Evolutionary conservation across 1,140 invertebrate species (phyloP).

Genomic region (Asbolus verrucosus): DNA sequence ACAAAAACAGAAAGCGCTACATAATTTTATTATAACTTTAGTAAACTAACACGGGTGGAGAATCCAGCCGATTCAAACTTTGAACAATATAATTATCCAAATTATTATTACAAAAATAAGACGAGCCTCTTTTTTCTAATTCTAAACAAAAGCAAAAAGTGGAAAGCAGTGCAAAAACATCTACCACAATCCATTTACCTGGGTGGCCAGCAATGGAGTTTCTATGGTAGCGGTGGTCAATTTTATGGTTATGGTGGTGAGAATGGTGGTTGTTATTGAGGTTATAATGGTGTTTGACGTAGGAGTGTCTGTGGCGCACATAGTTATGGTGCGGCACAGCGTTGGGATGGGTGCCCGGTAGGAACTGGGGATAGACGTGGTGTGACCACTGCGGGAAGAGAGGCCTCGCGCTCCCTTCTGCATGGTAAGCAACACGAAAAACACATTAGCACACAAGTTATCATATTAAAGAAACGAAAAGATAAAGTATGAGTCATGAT

Average conservation of each 20-base stretch:
- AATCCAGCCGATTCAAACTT: too few species aligned
- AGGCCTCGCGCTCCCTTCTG: slow-evolving; percentile 71
- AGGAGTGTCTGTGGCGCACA: slow-evolving; percentile 69
- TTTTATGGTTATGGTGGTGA: slow-evolving; percentile 66
- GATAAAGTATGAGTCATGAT: neutral
- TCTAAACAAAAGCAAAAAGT: too few species aligned
- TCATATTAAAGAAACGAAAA: neutral
- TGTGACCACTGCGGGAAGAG: slow-evolving; percentile 93
- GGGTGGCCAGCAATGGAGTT: slow-evolving; percentile 74
- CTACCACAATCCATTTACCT: slow-evolving; percentile 66
- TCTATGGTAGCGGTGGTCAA: slow-evolving; percentile 70
- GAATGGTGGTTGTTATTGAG: slow-evolving; percentile 69
- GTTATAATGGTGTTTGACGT: slow-evolving; percentile 67
- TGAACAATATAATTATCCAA: too few species aligned
- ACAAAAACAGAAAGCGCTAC: too few species aligned
- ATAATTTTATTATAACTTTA: too few species aligned
- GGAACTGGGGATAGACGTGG: slow-evolving; percentile 91
- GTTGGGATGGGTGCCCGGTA: slow-evolving; percentile 86
- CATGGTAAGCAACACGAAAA: slow-evolving; percentile 43
- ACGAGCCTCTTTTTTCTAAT: too few species aligned
- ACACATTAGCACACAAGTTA: slow-evolving; percentile 30
- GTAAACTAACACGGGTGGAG: too few species aligned
- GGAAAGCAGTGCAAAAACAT: slow-evolving; percentile 15
- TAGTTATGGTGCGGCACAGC: slow-evolving; percentile 72
- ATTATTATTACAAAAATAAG: too few species aligned